A percentile compares a stretch with the other conserved stretches of the same genome.
Conservation (phyloP, 2,888 invertebrate species). For the Brenthis daphne region DNA sequence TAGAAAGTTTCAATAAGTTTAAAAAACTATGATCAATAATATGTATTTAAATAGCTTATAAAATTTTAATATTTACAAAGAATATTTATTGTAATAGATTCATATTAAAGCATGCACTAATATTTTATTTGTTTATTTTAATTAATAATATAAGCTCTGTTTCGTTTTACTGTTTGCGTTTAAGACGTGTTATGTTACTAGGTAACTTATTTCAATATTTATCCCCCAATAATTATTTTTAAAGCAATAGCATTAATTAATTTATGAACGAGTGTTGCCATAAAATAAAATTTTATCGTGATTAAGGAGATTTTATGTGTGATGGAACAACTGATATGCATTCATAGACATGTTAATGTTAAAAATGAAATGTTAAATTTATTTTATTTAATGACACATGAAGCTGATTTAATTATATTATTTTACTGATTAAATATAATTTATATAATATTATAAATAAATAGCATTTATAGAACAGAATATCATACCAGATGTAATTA, state of each 20-base stretch:
- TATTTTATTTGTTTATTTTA: not conserved
- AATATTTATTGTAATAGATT: no score
- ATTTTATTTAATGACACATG: not conserved
- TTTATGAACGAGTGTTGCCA: slow-evolving; percentile 4
- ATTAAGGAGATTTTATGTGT: not conserved
- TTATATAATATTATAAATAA: no score
- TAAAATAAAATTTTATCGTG: not conserved
- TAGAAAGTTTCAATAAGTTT: not conserved
- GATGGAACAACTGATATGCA: slow-evolving; percentile 15
- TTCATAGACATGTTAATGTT: not conserved
- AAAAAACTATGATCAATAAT: not conserved
- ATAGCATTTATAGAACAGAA: no score
- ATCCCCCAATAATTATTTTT: no score
- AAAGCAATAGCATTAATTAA: not conserved
- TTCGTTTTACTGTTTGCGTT: no score
- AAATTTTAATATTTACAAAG: no score
- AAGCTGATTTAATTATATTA: slow-evolving; percentile 4
- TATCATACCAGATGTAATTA: no score
- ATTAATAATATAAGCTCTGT: not conserved
- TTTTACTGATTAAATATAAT: no score
- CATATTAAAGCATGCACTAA: no score
- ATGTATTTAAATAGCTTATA: no score
- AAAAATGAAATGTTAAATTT: not conserved
- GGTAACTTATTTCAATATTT: no score
- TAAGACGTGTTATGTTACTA: no score